Percentiles rank a stretch among this genome's conserved stretches.
Conservation (phyloP, 1,140 invertebrate species). For the Brachionus plicatilis region DNA sequence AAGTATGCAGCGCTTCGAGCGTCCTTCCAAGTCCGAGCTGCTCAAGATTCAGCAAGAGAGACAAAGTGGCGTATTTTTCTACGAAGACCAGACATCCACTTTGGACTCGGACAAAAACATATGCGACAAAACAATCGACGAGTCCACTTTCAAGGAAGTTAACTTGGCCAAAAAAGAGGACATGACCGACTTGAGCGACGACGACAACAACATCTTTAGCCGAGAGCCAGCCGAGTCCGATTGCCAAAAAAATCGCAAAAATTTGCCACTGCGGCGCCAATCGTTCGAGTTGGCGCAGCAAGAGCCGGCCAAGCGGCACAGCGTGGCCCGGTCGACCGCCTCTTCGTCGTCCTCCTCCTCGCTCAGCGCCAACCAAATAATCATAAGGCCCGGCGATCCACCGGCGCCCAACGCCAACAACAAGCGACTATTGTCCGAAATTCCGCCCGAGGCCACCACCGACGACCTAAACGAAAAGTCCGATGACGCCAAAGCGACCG, state of each 20-base stretch:
- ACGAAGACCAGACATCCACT: neutral
- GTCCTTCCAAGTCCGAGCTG: conserved; percentile 6
- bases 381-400: neutral
- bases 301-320: neutral
- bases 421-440: conserved; percentile 9
- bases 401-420: neutral
- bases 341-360: neutral
- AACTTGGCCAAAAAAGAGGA: neutral
- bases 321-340: neutral
- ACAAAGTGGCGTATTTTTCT: neutral
- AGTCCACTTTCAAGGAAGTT: neutral
- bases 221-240: neutral
- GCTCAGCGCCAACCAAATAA: neutral
- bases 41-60: neutral
- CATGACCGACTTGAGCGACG: conserved; percentile 18
- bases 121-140: neutral
- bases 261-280: conserved; percentile 2
- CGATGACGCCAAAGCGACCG: neutral
- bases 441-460: neutral
- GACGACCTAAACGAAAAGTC: neutral
- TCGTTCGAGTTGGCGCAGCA: conserved; percentile 34
- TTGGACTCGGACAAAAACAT: neutral
- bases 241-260: neutral
- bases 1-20: conserved; percentile 19
- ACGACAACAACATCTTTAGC: conserved; percentile 1